Evolutionary conservation across 2,113 vertebrate species (phyloP).

Genomic region (Pardalotus punctatus): DNA sequence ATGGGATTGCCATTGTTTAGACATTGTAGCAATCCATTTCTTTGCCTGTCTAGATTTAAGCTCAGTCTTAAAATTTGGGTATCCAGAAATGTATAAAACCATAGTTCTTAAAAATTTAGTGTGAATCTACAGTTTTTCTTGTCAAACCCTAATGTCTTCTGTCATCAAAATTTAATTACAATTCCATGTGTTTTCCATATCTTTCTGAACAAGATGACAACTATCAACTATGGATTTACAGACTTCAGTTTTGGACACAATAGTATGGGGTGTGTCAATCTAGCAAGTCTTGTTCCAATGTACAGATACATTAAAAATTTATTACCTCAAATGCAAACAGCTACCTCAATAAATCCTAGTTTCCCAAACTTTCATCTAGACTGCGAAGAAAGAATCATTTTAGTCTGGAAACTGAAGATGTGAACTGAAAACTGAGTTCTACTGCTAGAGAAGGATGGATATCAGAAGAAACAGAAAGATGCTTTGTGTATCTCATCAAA

Average conservation of each 20-base stretch:
- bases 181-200: neutral
- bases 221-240: neutral
- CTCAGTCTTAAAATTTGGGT: neutral
- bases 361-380: neutral
- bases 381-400: neutral
- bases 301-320: neutral
- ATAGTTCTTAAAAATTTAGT: neutral
- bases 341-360: neutral
- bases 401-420: neutral
- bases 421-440: neutral
- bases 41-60: neutral
- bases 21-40: neutral
- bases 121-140: neutral
- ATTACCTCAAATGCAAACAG: neutral
- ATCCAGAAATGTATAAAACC: neutral
- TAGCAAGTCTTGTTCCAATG: neutral
- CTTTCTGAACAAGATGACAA: neutral
- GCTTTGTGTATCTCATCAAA: neutral
- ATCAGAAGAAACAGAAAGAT: neutral
- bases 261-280: neutral
- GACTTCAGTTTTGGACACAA: neutral
- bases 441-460: neutral
- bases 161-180: neutral
- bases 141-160: neutral
- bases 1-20: neutral